Base-by-base conservation (phyloP, 2,113 vertebrate genomes). In the Macquaria australasica region DNA sequence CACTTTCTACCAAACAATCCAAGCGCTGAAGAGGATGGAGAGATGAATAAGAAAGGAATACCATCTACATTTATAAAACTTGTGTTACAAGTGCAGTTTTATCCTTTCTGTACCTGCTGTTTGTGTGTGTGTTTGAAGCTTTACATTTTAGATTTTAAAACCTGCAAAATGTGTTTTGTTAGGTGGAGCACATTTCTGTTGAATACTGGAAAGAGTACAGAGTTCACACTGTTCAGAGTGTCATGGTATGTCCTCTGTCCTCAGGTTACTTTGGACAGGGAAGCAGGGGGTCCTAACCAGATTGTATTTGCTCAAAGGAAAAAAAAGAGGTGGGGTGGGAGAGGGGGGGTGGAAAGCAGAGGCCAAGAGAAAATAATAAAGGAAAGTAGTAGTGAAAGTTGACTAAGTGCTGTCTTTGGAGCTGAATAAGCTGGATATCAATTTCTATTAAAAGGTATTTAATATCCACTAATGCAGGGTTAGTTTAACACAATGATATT, bases 251-350 rank as follows among this genome's bases (percentile, higher is more conserved):
- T 39, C 53, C 62, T 74, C 21, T 87, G 77, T 79, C 81, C 50
- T 28, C n/a, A 39, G 53, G 21, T 87, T 43, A 25, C 51, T 83
- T 60, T 43, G 23, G 41, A 66, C 59, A 2, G 14, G 14, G 50
- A 74, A 59, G 50, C 41, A 74, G 82, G 73, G 68, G 56, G 73
- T 77, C 62, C 50, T 11, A 55, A 56, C 31, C 50, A 81, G 43
- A 77, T 68, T 78, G 39, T 60, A 70, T 85, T 90, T 87, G 72
- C 74, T 51, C 43, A 75, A 75, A 75, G 51, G 53, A 20, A 8
- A 5, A 21, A 55, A 71, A 16, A 5, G 31, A 56, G 39, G 25
- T 28, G n/a, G 18, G 5, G 48, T 28, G 31, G 12, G 39, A 23
- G 21, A 2, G 31, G 18, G 31, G 20, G 37, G 11, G 41, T 28